Evolutionary conservation across 2,797 vertebrate genomes (phyloP).

Genomic region (Epinephelus malabaricus): DNA sequence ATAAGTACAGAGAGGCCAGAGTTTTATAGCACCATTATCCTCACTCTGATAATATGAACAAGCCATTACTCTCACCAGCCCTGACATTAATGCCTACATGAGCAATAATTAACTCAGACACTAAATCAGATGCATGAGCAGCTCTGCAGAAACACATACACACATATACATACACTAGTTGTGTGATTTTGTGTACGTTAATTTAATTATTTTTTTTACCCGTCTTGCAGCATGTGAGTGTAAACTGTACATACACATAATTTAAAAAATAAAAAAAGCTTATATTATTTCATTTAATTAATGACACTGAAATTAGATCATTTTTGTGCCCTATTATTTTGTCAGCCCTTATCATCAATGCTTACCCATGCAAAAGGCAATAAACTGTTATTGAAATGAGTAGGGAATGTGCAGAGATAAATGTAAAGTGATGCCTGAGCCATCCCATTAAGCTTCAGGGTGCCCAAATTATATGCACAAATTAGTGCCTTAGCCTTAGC

Average conservation of each 20-base stretch:
- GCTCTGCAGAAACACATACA: slow-evolving; percentile 31
- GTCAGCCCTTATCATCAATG: slow-evolving; percentile 53
- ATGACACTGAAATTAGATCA: slow-evolving; percentile 46
- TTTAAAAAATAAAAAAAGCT: neutral
- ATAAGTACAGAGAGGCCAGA: slow-evolving; percentile 51
- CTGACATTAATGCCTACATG: slow-evolving; percentile 78
- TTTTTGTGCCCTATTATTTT: slow-evolving; percentile 56
- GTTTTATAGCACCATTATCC: slow-evolving; percentile 76
- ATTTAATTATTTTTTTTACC: neutral
- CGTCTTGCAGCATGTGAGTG: neutral
- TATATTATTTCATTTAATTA: slow-evolving; percentile 26
- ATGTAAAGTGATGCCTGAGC: slow-evolving; percentile 62
- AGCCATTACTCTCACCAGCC: slow-evolving; percentile 74
- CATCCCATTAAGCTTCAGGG: slow-evolving; percentile 63
- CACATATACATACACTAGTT: slow-evolving; percentile 26
- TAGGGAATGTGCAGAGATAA: slow-evolving; percentile 58
- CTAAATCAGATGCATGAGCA: slow-evolving; percentile 59
- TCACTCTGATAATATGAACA: slow-evolving; percentile 74
- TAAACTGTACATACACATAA: neutral
- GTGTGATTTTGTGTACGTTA: neutral
- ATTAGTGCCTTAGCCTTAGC: slow-evolving; percentile 64
- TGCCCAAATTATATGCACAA: slow-evolving; percentile 60
- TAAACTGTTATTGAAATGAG: slow-evolving; percentile 72
- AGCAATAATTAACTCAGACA: slow-evolving; percentile 76
- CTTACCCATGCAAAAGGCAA: slow-evolving; percentile 63